phyloP scores from a whole-genome alignment of 2,113 vertebrate species.

The Phocoena sinus region DNA sequence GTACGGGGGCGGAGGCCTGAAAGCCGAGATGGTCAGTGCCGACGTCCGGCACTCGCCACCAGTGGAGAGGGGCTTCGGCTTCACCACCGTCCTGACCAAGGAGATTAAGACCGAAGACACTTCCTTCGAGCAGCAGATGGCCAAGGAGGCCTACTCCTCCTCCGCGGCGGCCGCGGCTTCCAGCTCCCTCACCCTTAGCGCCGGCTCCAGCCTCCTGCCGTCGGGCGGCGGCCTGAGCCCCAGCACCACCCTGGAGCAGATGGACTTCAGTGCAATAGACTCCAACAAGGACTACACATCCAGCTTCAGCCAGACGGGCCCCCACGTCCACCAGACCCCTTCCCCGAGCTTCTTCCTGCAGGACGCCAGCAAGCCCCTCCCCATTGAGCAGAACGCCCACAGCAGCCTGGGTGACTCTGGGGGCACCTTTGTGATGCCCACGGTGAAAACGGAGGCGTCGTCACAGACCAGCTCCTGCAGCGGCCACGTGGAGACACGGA shows the following conservation, averaged over 20 bases:
- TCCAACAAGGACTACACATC: slow-evolving; percentile 95
- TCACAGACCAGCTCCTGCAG: slow-evolving; percentile 92
- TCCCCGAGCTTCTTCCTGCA: slow-evolving; percentile 99
- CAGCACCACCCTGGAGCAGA: slow-evolving; percentile 98
- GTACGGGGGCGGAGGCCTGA: slow-evolving; percentile 95
- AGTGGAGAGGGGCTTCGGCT: slow-evolving; percentile 87
- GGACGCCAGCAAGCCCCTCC: slow-evolving; percentile 87
- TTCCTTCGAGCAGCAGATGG: slow-evolving; percentile 98
- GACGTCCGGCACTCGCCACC: slow-evolving; percentile 89
- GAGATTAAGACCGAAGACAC: slow-evolving; percentile 98
- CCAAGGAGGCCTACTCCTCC: slow-evolving; percentile 91
- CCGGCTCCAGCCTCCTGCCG: slow-evolving; percentile 91
- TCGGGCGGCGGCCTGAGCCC: slow-evolving; percentile 97
- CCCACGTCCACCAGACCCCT: slow-evolving; percentile 93
- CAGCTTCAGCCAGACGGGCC: slow-evolving; percentile 90
- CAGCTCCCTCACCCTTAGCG: slow-evolving; percentile 87
- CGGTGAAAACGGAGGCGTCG: slow-evolving; percentile 92
- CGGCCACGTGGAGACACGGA: slow-evolving; percentile 84
- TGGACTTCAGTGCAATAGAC: slow-evolving; percentile 99
- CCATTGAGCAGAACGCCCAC: slow-evolving; percentile 83
- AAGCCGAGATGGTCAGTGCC: slow-evolving; percentile 87
- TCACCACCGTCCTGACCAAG: slow-evolving; percentile 90
- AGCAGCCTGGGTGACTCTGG: slow-evolving; percentile 81
- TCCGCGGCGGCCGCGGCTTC: slow-evolving; percentile 84
- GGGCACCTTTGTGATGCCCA: slow-evolving; percentile 81